Conservation (phyloP, 2,113 vertebrate species). For the Strigops habroptila region DNA sequence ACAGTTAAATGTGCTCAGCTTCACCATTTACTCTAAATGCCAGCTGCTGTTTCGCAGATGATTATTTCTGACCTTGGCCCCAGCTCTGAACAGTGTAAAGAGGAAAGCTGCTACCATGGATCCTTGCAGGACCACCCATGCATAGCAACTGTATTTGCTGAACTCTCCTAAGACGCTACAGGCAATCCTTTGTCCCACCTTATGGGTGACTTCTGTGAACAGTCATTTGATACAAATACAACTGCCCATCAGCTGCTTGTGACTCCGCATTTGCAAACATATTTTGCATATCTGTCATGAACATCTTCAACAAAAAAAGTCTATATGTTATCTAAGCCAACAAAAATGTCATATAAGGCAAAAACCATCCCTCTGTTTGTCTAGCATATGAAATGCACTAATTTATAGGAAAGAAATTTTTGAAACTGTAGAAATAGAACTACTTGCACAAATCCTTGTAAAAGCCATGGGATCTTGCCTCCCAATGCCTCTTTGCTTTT, state of each 20-base stretch:
- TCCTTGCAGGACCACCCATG: neutral
- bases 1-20: neutral
- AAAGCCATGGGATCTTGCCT: neutral
- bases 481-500: neutral
- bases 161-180: neutral
- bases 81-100: neutral
- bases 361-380: neutral
- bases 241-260: neutral
- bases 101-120: neutral
- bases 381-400: neutral
- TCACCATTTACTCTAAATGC: neutral
- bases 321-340: neutral
- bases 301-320: neutral
- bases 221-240: neutral
- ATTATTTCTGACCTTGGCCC: neutral
- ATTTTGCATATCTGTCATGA: neutral
- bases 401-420: neutral
- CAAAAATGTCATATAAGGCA: neutral
- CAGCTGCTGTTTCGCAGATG: neutral
- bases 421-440: neutral
- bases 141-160: neutral
- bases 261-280: neutral
- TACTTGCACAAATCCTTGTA: neutral
- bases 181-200: neutral
- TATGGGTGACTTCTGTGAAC: neutral